phyloP scores from a whole-genome alignment of 2,797 vertebrate genomes.

The Pseudochromis fuscus region DNA sequence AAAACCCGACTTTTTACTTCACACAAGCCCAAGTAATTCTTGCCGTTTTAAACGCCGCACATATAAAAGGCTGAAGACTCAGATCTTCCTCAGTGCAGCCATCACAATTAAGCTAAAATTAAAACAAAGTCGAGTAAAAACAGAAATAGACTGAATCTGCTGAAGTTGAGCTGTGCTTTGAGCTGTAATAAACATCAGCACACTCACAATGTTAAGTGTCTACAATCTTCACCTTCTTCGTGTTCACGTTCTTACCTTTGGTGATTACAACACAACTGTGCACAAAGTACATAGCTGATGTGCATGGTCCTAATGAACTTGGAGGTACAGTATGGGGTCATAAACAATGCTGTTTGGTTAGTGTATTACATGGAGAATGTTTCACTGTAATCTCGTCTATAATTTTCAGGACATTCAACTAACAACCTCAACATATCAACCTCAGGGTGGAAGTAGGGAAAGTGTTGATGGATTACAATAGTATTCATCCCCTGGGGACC shows the following conservation, averaged over 20 bases:
- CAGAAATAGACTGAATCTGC: conserved; percentile 14
- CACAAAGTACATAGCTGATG: too few species aligned
- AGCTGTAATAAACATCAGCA: conserved; percentile 4
- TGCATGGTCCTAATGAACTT: not conserved
- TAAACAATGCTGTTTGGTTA: too few species aligned
- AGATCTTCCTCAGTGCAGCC: not conserved
- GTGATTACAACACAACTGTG: not conserved
- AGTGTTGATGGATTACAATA: too few species aligned
- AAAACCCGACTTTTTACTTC: not conserved
- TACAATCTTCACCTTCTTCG: not conserved
- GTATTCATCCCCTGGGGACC: too few species aligned
- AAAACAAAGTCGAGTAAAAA: conserved; percentile 2
- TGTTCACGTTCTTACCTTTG: not conserved
- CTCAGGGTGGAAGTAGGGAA: too few species aligned
- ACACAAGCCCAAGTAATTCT: not conserved
- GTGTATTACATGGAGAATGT: too few species aligned
- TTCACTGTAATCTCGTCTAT: not conserved
- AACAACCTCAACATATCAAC: not conserved
- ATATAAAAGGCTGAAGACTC: not conserved
- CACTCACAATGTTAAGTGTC: not conserved
- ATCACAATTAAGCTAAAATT: conserved; percentile 3
- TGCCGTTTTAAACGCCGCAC: not conserved
- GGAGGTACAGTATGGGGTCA: not conserved
- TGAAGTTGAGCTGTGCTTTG: not conserved
- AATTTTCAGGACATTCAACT: too few species aligned